Base-by-base conservation (phyloP, 2,888 invertebrate genomes). In the Napeogenes inachia region DNA sequence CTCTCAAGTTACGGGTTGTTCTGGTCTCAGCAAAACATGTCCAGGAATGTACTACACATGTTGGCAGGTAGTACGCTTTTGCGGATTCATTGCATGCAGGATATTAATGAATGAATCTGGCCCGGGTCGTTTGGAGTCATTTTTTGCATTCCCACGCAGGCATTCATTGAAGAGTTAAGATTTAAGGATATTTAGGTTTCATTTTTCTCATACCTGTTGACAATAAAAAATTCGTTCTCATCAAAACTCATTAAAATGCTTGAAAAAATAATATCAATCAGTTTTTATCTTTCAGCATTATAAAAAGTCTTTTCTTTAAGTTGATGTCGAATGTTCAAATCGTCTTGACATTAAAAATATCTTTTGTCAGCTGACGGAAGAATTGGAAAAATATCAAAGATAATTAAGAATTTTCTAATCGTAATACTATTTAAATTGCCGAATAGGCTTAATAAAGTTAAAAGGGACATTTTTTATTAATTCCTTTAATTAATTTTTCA, bases 61-160 rank as follows among this genome's bases (percentile, higher is more conserved):
- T 65, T 68, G 72, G 73, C 81, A 85, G 84, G 86, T 82, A 83
- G 84, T 83, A 78, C 82, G 78, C 83, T 88, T 87, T 74, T 85
- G 79, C 75, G 89, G 85, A 82, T 89, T 89, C 87, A 69, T 87
- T 78, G 87, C 88, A 82, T 87, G 86, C 89, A 89, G 89, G 89
- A 89, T 79, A 87, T 85, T 87, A 75, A 76, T 85, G 80, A 88
- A 88, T 87, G 89, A 81, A 82, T 81, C 81, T 80, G 77, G 71
- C 80, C 78, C 72, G 75, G 75, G 73, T 63, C 73, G 74, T 75
- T 76, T 77, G 78, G 78, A 75, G 78, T 71, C 67, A 74, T 62
- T 87, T 84, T 87, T 89, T 82, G 80, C 80, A 80, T 89, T 89
- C 89, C 85, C 89, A 89, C 89, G 89, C 68, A 61, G 56, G 61